Evolutionary conservation across 2,888 invertebrate species (phyloP).

Genomic region (Cabera pusaria): DNA sequence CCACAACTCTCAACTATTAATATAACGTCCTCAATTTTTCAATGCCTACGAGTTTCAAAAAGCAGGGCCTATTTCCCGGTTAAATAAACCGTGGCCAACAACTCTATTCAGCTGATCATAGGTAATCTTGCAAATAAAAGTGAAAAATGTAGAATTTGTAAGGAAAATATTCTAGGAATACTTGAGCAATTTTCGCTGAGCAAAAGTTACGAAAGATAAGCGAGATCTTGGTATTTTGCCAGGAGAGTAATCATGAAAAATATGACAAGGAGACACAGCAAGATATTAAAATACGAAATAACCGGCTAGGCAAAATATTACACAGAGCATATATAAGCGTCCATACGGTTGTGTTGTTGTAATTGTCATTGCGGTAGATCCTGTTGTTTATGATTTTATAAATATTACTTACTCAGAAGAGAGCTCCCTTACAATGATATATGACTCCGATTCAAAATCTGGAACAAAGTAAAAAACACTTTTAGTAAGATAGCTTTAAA

Average conservation of each 20-base stretch:
- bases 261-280: conserved; percentile 64
- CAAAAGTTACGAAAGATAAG: conserved; percentile 71
- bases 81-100: conserved; percentile 9
- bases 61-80: conserved; percentile 2
- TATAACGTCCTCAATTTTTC: conserved; percentile 1
- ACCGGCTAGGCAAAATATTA: conserved; percentile 50
- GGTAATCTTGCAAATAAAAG: conserved; percentile 20
- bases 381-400: conserved; percentile 3
- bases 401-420: conserved; percentile 63
- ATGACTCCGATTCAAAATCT: conserved; percentile 80
- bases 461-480: conserved; percentile 51
- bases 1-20: too few relatives aligned
- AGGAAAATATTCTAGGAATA: conserved; percentile 22
- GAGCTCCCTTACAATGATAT: conserved; percentile 71
- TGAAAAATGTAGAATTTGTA: conserved; percentile 17
- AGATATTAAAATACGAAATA: conserved; percentile 69
- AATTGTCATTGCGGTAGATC: conserved; percentile 36
- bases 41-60: background rate
- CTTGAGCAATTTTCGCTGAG: conserved; percentile 42
- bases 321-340: conserved; percentile 32
- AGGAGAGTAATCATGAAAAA: conserved; percentile 75
- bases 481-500: too few relatives aligned
- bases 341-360: conserved; percentile 24
- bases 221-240: conserved; percentile 74
- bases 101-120: conserved; percentile 13